Conservation (phyloP, 2,888 invertebrate species). For the Embidobia sp. region DNA sequence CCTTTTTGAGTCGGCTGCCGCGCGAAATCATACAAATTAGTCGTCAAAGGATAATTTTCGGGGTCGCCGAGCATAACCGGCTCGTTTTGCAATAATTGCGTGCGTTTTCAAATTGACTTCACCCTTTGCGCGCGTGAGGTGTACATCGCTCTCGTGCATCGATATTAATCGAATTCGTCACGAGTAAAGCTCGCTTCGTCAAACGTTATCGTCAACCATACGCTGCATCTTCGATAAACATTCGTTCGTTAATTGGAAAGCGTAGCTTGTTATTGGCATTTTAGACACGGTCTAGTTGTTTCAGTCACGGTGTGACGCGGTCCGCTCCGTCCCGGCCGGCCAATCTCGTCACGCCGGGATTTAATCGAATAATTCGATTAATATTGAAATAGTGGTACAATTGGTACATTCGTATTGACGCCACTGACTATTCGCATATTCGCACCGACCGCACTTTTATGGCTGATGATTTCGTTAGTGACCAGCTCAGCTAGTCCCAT, state of each 20-base stretch:
- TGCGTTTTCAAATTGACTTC: constrained; percentile 28
- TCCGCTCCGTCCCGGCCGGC: constrained; percentile 14
- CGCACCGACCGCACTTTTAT: constrained; percentile 35
- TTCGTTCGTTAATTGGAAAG: constrained; percentile 59
- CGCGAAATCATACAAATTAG: constrained; percentile 11
- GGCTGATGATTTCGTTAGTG: constrained; percentile 30
- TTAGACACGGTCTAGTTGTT: constrained; percentile 53
- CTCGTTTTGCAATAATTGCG: constrained; percentile 20
- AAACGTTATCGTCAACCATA: constrained; percentile 54
- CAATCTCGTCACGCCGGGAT: constrained; percentile 46
- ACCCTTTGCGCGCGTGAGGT: constrained; percentile 1
- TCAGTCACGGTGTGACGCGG: constrained; percentile 40
- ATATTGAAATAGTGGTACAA: constrained; percentile 48
- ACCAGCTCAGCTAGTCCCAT: constrained; percentile 2
- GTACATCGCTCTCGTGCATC: constrained; percentile 21
- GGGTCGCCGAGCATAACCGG: constrained; percentile 3
- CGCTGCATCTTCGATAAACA: constrained; percentile 55
- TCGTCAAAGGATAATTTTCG: constrained; percentile 36
- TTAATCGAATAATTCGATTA: constrained; percentile 62
- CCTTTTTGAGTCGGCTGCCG: background rate
- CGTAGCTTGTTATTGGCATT: constrained; percentile 60
- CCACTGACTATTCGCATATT: constrained; percentile 35
- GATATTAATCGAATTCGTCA: constrained; percentile 45
- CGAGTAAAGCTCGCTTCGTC: constrained; percentile 40
- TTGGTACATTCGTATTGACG: constrained; percentile 32